phyloP scores from a whole-genome alignment of 1,140 invertebrate genomes.

The Cherax quadricarinatus region DNA sequence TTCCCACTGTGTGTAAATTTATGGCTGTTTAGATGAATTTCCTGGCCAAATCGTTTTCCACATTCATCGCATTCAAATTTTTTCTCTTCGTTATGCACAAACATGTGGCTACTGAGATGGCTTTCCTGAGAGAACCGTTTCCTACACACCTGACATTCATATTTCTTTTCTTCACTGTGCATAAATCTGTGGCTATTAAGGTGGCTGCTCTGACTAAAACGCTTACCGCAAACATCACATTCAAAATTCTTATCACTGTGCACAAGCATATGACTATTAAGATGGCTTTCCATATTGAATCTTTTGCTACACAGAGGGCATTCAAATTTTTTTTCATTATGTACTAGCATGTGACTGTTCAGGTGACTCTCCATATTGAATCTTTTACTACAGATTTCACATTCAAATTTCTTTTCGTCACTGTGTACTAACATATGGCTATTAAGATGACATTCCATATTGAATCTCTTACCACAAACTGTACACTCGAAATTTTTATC shows the following conservation, averaged over 20 bases:
- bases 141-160: constrained; percentile 62
- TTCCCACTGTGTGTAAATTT: constrained; percentile 82
- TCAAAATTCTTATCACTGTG: constrained; percentile 78
- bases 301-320: constrained; percentile 89
- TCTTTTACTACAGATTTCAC: constrained; percentile 90
- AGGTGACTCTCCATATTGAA: constrained; percentile 95
- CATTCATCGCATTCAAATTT: constrained; percentile 88
- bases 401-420: constrained; percentile 81
- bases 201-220: constrained; percentile 55
- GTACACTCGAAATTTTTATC: constrained; percentile 51
- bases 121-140: constrained; percentile 72
- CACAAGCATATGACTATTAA: constrained; percentile 93
- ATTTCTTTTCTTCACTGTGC: constrained; percentile 51
- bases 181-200: constrained; percentile 62
- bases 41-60: constrained; percentile 90
- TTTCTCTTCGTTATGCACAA: constrained; percentile 76
- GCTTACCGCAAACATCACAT: constrained; percentile 73
- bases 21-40: constrained; percentile 81
- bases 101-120: constrained; percentile 73
- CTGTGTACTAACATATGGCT: constrained; percentile 57
- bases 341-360: constrained; percentile 89
- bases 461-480: constrained; percentile 57
- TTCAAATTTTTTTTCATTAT: constrained; percentile 78
- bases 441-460: constrained; percentile 58
- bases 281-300: constrained; percentile 91